Base-by-base conservation (phyloP, 2,113 vertebrate species). In the Pollimyrus isidori region DNA sequence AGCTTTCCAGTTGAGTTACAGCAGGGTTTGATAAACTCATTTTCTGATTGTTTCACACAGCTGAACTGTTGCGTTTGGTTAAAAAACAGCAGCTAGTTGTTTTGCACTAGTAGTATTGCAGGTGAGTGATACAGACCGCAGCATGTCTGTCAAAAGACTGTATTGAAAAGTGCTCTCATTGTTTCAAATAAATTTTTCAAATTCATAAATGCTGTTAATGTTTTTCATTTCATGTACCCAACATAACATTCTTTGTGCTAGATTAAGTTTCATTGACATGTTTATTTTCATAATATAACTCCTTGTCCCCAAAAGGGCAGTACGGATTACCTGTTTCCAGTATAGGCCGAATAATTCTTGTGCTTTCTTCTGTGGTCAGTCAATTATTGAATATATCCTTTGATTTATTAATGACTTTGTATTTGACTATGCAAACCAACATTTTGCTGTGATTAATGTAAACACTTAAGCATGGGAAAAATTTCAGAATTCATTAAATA, bases 281-380 rank as follows among this genome's bases (percentile, higher is more conserved):
- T 80, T 80, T 80, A 80, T 80, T 80, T 80, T 80, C 73, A 80
- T 80, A 80, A 80, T 80, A 42, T 69, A 69, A 69, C 62, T 65
- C 62, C 19, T 19, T 80, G 35, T 42, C 73, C 6, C 30, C 2
- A 35, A 42, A 80, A 80, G 73, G 35, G 42, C 73, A 42, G 73
- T 80, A 69, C 11, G n/a, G n/a, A 69, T 11, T 30, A 69, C 62
- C 62, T 69, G 26, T 69, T 69, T 69, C 62, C 62, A 42, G 73
- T 39, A 39, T 39, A 42, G 19, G 42, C 35, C 42, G 73, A 80
- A 17, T 2, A 42, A 80, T 42, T 80, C 35, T 35, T 42, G 7
- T 39, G 35, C 15, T 42, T 42, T 80, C 73, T 42, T 42, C 73
- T 80, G 35, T 80, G 73, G 35, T 80, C 35, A 42, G 62, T 30